These are phyloP conservation scores for Halictus quadricinctus DNA, from an alignment of 2,888 invertebrate species.

Conservation along the genomic window DNA sequence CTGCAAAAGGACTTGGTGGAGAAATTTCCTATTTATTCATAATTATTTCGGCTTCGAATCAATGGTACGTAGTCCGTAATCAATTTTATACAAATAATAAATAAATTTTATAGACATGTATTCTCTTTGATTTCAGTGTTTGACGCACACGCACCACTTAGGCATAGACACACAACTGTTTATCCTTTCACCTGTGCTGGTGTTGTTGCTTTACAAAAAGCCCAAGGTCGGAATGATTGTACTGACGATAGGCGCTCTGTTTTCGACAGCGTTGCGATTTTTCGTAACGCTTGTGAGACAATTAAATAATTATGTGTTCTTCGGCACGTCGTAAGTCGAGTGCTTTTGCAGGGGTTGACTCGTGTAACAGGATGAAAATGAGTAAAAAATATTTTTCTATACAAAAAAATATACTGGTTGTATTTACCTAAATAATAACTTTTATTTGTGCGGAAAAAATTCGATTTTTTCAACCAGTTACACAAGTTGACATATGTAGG, in stretches of 20 bases:
- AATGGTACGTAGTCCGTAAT: constrained; percentile 84
- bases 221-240: constrained; percentile 83
- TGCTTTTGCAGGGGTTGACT: neutral
- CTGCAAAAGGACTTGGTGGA: constrained; percentile 88
- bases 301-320: constrained; percentile 87
- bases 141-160: constrained; percentile 89
- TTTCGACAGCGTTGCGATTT: constrained; percentile 86
- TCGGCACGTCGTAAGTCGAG: constrained; percentile 86
- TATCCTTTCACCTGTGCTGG: constrained; percentile 85
- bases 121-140: constrained; percentile 82
- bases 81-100: neutral
- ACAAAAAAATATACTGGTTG: too few species aligned
- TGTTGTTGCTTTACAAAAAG: constrained; percentile 85
- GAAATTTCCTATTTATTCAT: constrained; percentile 88
- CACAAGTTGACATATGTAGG: neutral
- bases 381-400: neutral
- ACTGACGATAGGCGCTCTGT: constrained; percentile 82
- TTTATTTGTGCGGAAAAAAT: neutral
- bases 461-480: neutral
- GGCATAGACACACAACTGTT: constrained; percentile 89
- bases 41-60: constrained; percentile 89
- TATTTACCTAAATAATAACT: too few species aligned
- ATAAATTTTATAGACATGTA: neutral
- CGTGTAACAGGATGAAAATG: neutral
- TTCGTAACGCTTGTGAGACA: constrained; percentile 85